Conservation (phyloP, 2,888 invertebrate genomes). For the Drosophila kambysellisi region DNA sequence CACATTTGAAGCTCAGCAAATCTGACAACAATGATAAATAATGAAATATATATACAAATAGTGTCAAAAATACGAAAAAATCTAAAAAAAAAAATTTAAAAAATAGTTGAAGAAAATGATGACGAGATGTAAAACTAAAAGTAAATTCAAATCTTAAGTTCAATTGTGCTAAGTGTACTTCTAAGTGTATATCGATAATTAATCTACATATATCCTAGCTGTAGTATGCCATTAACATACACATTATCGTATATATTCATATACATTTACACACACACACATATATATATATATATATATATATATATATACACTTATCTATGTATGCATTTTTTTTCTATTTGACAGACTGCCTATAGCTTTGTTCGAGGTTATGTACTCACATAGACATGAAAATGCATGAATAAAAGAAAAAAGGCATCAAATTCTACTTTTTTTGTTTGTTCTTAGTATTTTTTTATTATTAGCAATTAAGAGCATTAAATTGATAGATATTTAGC, state of each 20-base stretch:
- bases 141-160: conserved; percentile 46
- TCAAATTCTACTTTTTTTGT: neutral
- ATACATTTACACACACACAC: conserved; percentile 17
- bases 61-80: conserved; percentile 9
- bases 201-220: conserved; percentile 58
- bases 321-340: conserved; percentile 27
- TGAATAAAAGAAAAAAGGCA: conserved; percentile 2
- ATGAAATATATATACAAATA: neutral
- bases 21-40: neutral
- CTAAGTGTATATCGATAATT: conserved; percentile 71
- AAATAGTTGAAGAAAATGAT: neutral
- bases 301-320: conserved; percentile 13
- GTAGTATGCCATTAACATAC: conserved; percentile 59
- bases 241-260: conserved; percentile 25
- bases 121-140: conserved; percentile 3
- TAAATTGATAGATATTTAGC: conserved; percentile 56
- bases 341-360: conserved; percentile 34
- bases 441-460: conserved; percentile 11
- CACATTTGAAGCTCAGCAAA: conserved; percentile 54
- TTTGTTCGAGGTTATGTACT: conserved; percentile 28
- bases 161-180: conserved; percentile 76
- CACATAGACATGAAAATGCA: conserved; percentile 11
- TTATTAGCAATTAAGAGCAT: conserved; percentile 43
- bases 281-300: conserved; percentile 8
- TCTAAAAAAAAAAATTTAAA: neutral